A percentile compares a stretch with the other conserved stretches of the same genome.
Conservation (phyloP, 2,888 invertebrate genomes). For the Amblyteles armatorius region DNA sequence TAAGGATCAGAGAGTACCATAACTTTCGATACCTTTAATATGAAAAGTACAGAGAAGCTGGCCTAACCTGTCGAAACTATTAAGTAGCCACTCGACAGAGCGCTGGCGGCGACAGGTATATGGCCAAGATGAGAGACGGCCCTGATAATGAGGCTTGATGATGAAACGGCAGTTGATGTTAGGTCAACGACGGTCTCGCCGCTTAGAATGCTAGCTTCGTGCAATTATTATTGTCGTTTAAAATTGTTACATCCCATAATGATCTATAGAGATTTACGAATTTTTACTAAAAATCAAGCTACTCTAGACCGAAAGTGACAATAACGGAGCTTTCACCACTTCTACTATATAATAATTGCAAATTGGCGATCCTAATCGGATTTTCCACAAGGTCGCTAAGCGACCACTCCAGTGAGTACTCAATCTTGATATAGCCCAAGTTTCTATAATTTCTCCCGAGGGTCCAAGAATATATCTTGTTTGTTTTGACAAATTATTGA, state of each 20-base stretch:
- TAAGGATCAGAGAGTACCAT: no score
- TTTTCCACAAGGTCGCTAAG: constrained; percentile 45
- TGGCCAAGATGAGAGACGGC: not conserved
- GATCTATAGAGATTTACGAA: not conserved
- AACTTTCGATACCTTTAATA: not conserved
- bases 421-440: constrained; percentile 58
- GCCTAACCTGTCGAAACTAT: not conserved
- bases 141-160: not conserved
- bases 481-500: constrained; percentile 65
- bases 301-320: not conserved
- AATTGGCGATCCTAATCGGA: constrained; percentile 14
- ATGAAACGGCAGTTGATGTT: not conserved
- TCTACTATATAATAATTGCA: not conserved
- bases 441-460: constrained; percentile 60
- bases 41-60: not conserved
- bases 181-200: not conserved
- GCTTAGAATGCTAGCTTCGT: not conserved
- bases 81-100: not conserved
- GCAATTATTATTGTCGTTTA: not conserved
- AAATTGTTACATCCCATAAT: not conserved
- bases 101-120: not conserved
- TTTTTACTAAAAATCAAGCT: not conserved
- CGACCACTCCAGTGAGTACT: constrained; percentile 14
- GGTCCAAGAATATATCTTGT: constrained; percentile 61
- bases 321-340: constrained; percentile 1